Conservation (phyloP, 2,888 invertebrate species). For the Odontocolon sp. region DNA sequence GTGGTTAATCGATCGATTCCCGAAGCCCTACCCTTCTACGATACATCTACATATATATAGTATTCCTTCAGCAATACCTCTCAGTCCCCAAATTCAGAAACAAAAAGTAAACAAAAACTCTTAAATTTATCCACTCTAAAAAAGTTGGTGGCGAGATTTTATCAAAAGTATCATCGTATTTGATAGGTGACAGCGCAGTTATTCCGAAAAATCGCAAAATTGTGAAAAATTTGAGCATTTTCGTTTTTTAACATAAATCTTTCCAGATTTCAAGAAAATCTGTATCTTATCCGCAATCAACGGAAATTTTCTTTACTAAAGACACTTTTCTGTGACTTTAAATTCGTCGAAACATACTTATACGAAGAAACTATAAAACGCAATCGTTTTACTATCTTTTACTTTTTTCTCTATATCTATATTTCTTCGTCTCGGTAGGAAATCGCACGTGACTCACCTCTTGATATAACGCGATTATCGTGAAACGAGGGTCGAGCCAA, state of each 20-base stretch:
- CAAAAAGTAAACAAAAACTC: conserved; percentile 1
- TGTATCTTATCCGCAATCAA: too few species aligned
- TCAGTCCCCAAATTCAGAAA: not conserved
- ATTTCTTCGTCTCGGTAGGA: conserved; percentile 5
- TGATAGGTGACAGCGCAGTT: too few species aligned
- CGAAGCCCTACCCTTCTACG: conserved; percentile 35
- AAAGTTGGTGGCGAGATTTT: too few species aligned
- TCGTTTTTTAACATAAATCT: too few species aligned
- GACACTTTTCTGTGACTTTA: conserved; percentile 1
- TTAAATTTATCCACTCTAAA: not conserved
- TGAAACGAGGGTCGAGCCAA: not conserved
- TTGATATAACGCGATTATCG: conserved; percentile 52
- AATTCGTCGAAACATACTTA: conserved; percentile 3
- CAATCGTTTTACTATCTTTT: not conserved
- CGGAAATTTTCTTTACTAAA: conserved; percentile 36
- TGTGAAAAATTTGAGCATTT: too few species aligned
- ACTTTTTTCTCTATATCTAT: not conserved
- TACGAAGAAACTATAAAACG: not conserved
- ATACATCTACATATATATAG: conserved; percentile 15
- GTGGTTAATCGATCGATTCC: conserved; percentile 49
- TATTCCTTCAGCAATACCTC: not conserved
- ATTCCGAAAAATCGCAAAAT: too few species aligned
- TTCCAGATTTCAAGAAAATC: too few species aligned
- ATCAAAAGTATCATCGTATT: too few species aligned
- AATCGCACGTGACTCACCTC: conserved; percentile 52